Conservation (phyloP, 2,113 vertebrate species). For the Calidris pugnax region DNA sequence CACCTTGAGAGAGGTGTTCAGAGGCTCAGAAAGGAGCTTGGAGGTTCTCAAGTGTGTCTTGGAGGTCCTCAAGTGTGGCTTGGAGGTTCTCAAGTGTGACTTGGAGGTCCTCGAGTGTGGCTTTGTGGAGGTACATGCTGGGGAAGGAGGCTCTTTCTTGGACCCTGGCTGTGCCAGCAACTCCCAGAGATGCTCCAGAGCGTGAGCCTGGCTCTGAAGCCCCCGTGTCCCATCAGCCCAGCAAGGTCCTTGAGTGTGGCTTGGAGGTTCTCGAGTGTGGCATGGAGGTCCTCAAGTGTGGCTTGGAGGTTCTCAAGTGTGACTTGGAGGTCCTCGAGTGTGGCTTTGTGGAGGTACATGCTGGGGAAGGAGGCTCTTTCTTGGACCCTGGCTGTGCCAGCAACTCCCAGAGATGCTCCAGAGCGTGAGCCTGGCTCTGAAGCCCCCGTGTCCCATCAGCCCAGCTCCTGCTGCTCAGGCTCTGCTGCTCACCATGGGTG, state of each 20-base stretch:
- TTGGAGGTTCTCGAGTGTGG: background rate
- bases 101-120: no score
- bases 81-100: accelerated
- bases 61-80: background rate
- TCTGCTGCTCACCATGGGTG: background rate
- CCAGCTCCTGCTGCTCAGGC: background rate
- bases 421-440: background rate
- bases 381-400: background rate
- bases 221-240: no score
- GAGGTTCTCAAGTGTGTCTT: background rate
- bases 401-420: background rate
- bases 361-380: background rate
- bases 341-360: background rate
- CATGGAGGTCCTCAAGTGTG: background rate
- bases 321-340: background rate
- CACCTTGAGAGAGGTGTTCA: background rate
- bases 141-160: no score
- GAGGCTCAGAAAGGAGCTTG: background rate
- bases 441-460: accelerated
- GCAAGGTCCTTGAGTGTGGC: no score
- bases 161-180: no score
- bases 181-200: no score
- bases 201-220: no score
- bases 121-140: no score
- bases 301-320: background rate